These are phyloP conservation scores for Emydocephalus ijimae DNA, from an alignment of 2,113 vertebrate species.

Conservation along the genomic window DNA sequence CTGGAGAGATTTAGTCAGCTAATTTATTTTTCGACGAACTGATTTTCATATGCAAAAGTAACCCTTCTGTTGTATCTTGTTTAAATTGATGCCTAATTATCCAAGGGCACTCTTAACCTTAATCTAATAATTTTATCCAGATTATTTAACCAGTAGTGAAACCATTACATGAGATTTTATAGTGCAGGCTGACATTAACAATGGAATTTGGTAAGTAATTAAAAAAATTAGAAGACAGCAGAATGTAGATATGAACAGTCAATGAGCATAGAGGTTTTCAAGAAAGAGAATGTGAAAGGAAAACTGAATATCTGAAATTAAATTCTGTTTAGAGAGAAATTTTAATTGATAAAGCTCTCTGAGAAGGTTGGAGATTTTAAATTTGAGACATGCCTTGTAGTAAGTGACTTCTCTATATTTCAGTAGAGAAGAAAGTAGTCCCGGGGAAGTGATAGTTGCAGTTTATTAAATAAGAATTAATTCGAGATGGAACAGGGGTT, in stretches of 20 bases:
- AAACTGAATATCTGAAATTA: conserved; percentile 31
- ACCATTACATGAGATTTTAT: conserved; percentile 35
- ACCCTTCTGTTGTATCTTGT: conserved; percentile 37
- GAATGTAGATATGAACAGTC: conserved; percentile 34
- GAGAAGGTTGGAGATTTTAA: not conserved
- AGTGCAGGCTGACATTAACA: not conserved
- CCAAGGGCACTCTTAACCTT: conserved; percentile 32
- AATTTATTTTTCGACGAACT: conserved; percentile 32
- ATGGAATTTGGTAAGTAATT: conserved; percentile 15
- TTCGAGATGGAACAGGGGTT: not conserved
- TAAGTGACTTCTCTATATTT: not conserved
- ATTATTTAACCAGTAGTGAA: conserved; percentile 40
- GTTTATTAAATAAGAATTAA: not conserved
- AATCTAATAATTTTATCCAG: conserved; percentile 56
- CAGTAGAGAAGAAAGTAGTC: not conserved
- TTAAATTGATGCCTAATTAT: conserved; percentile 53
- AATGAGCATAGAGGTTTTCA: conserved; percentile 33
- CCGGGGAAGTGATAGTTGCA: not conserved
- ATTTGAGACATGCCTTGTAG: not conserved
- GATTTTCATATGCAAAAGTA: conserved; percentile 48
- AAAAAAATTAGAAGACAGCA: conserved; percentile 28
- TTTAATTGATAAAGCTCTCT: conserved; percentile 49
- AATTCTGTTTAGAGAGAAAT: conserved; percentile 35
- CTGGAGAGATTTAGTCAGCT: conserved; percentile 40
- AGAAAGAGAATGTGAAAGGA: conserved; percentile 43